These are phyloP conservation scores for Biston betularia DNA, from an alignment of 2,888 invertebrate genomes.

Conservation along the genomic window DNA sequence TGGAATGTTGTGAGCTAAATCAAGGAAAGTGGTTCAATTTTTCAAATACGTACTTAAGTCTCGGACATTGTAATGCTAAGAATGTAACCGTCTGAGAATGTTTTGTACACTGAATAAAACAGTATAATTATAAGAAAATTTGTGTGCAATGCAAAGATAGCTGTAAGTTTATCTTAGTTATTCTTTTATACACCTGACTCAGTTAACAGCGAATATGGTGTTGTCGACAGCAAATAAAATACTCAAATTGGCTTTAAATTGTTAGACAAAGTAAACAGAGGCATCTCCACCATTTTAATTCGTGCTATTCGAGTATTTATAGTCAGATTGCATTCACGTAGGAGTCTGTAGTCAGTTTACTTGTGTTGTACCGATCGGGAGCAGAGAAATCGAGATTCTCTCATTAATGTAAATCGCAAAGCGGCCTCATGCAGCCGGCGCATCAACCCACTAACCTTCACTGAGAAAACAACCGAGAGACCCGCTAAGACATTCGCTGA, in stretches of 20 bases:
- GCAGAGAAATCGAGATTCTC: slow-evolving; percentile 76
- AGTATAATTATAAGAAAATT: slow-evolving; percentile 4
- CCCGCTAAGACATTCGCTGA: slow-evolving; percentile 32
- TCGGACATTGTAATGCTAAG: slow-evolving; percentile 34
- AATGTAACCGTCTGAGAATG: slow-evolving; percentile 26
- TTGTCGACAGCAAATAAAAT: slow-evolving; percentile 11
- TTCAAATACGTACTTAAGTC: slow-evolving; percentile 57
- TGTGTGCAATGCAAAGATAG: slow-evolving; percentile 13
- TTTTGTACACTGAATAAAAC: not conserved
- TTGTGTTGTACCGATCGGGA: slow-evolving; percentile 66
- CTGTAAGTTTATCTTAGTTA: slow-evolving; percentile 5
- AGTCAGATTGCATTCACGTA: slow-evolving; percentile 64
- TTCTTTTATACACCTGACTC: slow-evolving; percentile 16
- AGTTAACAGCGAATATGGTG: slow-evolving; percentile 7
- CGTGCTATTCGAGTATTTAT: slow-evolving; percentile 64
- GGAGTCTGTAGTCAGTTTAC: slow-evolving; percentile 58
- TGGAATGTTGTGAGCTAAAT: slow-evolving; percentile 67
- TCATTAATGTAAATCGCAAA: slow-evolving; percentile 78
- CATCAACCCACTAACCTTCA: slow-evolving; percentile 79
- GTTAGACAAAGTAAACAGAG: slow-evolving; percentile 47
- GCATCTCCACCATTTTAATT: slow-evolving; percentile 59
- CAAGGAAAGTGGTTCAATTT: slow-evolving; percentile 75
- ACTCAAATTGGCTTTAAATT: slow-evolving; percentile 24
- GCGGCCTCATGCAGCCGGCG: slow-evolving; percentile 55
- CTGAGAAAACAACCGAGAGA: slow-evolving; percentile 58